A percentile compares a stretch with the other conserved stretches of the same genome.
These are phyloP conservation scores for Conus betulinus DNA, from an alignment of 1,140 invertebrate genomes.

Conservation along the genomic window DNA sequence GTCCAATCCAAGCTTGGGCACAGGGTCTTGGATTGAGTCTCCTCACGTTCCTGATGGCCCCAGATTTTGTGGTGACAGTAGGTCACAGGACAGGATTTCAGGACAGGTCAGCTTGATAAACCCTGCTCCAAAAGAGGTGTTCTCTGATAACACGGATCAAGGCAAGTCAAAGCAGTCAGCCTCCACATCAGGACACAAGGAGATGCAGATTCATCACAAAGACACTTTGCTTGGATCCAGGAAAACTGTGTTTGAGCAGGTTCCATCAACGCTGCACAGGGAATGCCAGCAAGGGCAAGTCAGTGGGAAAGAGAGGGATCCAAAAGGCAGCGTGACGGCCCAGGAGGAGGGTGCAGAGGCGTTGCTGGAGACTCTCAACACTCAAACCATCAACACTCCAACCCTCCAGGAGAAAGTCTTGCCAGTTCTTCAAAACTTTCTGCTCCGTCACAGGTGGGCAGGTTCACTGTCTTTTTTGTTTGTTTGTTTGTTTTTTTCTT, in stretches of 20 bases:
- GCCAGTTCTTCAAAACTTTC: constrained; percentile 10
- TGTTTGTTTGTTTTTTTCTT: not conserved
- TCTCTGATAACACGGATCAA: not conserved
- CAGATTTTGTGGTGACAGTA: not conserved
- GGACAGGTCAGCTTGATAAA: not conserved
- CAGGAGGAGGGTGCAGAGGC: not conserved
- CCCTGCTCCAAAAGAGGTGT: not conserved
- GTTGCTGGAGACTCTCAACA: not conserved
- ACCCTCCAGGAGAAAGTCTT: not conserved
- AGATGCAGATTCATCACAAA: no score
- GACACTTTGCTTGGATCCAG: no score
- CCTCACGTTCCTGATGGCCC: not conserved
- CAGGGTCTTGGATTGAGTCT: not conserved
- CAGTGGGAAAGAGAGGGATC: not conserved
- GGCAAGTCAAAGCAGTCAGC: not conserved
- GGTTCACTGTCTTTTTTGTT: not conserved
- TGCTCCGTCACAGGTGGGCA: constrained; percentile 17
- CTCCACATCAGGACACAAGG: not conserved
- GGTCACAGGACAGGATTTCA: not conserved
- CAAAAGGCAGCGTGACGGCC: not conserved
- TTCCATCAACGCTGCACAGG: not conserved
- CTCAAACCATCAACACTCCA: not conserved
- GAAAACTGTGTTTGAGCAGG: no score
- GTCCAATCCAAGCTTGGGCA: not conserved
- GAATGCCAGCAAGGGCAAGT: not conserved